phyloP scores from a whole-genome alignment of 2,113 vertebrate genomes.

The Neomonachus schauinslandi region DNA sequence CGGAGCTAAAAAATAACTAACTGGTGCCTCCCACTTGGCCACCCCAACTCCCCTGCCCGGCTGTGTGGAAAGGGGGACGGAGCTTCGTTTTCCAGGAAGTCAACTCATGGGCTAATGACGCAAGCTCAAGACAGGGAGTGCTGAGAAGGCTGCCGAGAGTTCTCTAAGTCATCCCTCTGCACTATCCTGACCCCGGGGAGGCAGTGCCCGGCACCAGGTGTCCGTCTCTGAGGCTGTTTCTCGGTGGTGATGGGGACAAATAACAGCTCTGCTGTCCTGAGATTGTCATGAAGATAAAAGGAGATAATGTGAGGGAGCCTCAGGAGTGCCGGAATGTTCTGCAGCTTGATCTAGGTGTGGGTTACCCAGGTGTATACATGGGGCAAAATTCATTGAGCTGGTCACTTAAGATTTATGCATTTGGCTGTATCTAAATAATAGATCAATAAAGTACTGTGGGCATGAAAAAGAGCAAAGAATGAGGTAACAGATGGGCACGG shows the following conservation, averaged over 20 bases:
- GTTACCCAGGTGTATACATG: not conserved
- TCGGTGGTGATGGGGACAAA: not conserved
- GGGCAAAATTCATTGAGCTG: not conserved
- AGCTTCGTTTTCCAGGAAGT: constrained; percentile 4
- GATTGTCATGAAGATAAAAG: not conserved
- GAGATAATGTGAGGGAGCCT: not conserved
- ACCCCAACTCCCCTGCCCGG: not conserved
- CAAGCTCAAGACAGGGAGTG: not conserved
- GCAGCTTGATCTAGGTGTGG: not conserved
- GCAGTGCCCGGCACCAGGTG: not conserved
- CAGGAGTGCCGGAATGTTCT: not conserved
- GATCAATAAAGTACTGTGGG: not conserved
- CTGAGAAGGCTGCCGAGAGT: not conserved
- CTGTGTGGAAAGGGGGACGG: not conserved
- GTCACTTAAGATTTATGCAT: not conserved
- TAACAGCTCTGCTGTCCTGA: not conserved
- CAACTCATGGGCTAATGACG: not conserved
- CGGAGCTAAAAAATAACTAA: constrained; percentile 29
- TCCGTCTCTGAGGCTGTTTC: not conserved
- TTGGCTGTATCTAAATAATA: constrained; percentile 18
- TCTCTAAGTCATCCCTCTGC: not conserved
- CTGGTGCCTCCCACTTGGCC: not conserved
- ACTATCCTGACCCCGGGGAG: not conserved
- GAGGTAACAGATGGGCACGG: not conserved
- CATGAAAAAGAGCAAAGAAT: not conserved